These are phyloP conservation scores for Pseudochromis fuscus DNA, from an alignment of 2,797 vertebrate genomes.

Conservation along the genomic window DNA sequence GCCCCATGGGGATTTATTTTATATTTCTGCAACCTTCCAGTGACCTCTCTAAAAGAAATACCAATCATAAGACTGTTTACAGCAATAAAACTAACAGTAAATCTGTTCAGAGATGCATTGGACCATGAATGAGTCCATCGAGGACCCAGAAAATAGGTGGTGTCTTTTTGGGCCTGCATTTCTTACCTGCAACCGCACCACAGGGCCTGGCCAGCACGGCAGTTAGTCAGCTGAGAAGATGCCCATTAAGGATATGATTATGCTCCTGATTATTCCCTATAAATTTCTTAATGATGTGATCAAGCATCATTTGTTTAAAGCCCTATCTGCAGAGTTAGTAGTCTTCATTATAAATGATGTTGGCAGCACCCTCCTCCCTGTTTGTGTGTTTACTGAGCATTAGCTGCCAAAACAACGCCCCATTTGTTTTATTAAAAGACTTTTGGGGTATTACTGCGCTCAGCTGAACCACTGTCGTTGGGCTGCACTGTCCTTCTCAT, in stretches of 20 bases:
- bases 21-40: too few relatives aligned
- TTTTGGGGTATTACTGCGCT: not conserved
- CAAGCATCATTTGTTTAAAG: not conserved
- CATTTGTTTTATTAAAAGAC: not conserved
- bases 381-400: conserved; percentile 17
- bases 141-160: too few relatives aligned
- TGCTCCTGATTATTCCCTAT: not conserved
- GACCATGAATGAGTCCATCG: too few relatives aligned
- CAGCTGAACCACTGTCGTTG: not conserved
- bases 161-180: too few relatives aligned
- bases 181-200: not conserved
- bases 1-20: too few relatives aligned
- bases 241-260: not conserved
- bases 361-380: not conserved
- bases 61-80: not conserved
- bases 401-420: conserved; percentile 8
- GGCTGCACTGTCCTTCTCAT: not conserved
- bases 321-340: conserved; percentile 1
- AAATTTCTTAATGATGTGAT: not conserved
- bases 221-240: not conserved
- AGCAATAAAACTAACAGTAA: too few relatives aligned
- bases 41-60: too few relatives aligned
- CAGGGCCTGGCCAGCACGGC: not conserved
- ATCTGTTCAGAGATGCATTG: too few relatives aligned
- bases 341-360: conserved; percentile 11